These are phyloP conservation scores for Ornithorhynchus anatinus DNA, from an alignment of 2,113 vertebrate genomes.

Conservation along the genomic window DNA sequence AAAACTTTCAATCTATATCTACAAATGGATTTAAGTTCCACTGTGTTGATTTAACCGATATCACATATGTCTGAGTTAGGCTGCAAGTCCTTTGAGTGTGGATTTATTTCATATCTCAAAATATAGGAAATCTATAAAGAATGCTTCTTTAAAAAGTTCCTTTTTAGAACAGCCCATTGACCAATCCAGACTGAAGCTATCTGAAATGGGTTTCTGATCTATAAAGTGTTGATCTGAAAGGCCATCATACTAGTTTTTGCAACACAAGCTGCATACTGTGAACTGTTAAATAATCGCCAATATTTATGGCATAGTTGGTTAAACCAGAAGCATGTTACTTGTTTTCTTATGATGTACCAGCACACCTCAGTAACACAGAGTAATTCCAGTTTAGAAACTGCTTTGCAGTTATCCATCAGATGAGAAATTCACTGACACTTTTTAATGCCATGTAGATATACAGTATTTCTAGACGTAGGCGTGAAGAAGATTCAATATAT, in stretches of 20 bases:
- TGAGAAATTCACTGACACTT: conserved; percentile 28
- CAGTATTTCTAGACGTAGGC: not conserved
- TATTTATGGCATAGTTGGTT: conserved; percentile 69
- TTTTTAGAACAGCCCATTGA: conserved; percentile 21
- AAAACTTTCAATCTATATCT: not conserved
- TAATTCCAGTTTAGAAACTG: conserved; percentile 50
- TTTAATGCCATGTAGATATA: conserved; percentile 5
- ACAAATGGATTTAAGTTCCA: not conserved
- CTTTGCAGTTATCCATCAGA: conserved; percentile 32
- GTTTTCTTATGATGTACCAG: conserved; percentile 54
- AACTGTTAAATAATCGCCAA: conserved; percentile 67
- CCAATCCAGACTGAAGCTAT: conserved; percentile 24
- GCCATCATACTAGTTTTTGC: conserved; percentile 30
- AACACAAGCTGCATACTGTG: conserved; percentile 53
- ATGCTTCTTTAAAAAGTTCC: conserved; percentile 10
- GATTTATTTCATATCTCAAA: not conserved
- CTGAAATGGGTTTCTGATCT: conserved; percentile 23
- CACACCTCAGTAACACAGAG: conserved; percentile 54
- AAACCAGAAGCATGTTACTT: conserved; percentile 68
- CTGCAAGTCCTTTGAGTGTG: too few species aligned
- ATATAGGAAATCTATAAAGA: not conserved
- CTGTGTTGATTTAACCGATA: conserved; percentile 2
- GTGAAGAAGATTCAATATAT: not conserved
- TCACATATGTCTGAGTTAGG: too few species aligned
- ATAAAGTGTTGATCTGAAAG: conserved; percentile 50